These are phyloP conservation scores for Phlogophora meticulosa DNA, from an alignment of 2,888 invertebrate species.

Conservation along the genomic window DNA sequence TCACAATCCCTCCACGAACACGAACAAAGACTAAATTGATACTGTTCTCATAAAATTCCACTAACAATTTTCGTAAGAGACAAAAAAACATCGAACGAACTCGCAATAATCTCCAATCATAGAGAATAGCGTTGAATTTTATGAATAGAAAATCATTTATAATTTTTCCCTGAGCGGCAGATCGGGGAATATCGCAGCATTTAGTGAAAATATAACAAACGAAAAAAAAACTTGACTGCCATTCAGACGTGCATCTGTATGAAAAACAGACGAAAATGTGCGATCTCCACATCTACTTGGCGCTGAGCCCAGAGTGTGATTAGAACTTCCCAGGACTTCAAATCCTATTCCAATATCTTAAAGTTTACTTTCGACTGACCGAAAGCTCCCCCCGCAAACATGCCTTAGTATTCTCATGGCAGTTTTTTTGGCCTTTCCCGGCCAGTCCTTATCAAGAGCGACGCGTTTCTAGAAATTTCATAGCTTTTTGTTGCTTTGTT, in stretches of 20 bases:
- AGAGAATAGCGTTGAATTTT: slow-evolving; percentile 20
- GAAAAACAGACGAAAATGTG: slow-evolving; percentile 82
- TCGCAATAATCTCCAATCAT: slow-evolving; percentile 5
- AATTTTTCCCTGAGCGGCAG: slow-evolving; percentile 22
- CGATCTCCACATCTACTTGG: slow-evolving; percentile 80
- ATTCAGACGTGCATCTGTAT: slow-evolving; percentile 76
- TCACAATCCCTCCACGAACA: too few species aligned
- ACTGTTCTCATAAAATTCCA: neutral
- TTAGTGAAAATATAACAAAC: slow-evolving; percentile 46
- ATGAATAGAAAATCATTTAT: slow-evolving; percentile 36
- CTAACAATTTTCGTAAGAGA: neutral
- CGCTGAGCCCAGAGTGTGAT: slow-evolving; percentile 69
- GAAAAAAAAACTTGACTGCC: slow-evolving; percentile 65
- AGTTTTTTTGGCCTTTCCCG: slow-evolving; percentile 67
- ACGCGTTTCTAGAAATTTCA: slow-evolving; percentile 65
- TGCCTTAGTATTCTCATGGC: slow-evolving; percentile 49
- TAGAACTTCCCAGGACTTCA: slow-evolving; percentile 20
- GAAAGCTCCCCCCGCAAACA: slow-evolving; percentile 22
- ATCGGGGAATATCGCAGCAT: slow-evolving; percentile 28
- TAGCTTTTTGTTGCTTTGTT: slow-evolving; percentile 56
- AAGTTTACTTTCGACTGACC: slow-evolving; percentile 42
- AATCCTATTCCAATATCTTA: slow-evolving; percentile 33
- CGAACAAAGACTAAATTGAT: too few species aligned
- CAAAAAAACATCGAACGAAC: slow-evolving; percentile 15
- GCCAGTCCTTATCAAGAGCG: slow-evolving; percentile 70